Percentiles rank a stretch among this genome's conserved stretches.
phyloP scores from a whole-genome alignment of 2,888 invertebrate species.

The Leptura quadrifasciata region DNA sequence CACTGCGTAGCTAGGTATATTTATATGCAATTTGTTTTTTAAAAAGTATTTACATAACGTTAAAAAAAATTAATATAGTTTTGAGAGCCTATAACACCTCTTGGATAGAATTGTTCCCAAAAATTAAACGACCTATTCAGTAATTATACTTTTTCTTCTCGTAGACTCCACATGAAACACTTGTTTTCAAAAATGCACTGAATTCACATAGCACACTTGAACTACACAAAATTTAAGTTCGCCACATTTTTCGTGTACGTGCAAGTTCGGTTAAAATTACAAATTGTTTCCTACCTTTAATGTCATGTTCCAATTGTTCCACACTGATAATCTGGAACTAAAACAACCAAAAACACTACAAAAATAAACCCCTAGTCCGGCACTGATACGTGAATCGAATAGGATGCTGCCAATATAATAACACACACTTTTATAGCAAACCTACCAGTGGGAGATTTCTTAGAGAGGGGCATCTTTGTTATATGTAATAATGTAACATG shows the following conservation, averaged over 20 bases:
- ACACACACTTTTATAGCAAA: conserved; percentile 69
- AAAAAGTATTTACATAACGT: no score
- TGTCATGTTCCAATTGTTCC: conserved; percentile 55
- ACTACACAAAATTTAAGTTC: conserved; percentile 4
- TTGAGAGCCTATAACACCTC: no score
- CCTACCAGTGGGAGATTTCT: conserved; percentile 67
- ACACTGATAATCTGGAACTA: conserved; percentile 50
- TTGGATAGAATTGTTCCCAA: no score
- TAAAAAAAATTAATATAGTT: no score
- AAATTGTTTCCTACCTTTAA: conserved; percentile 55
- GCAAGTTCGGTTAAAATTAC: neutral
- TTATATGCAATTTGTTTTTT: no score
- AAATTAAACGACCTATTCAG: no score
- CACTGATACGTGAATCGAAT: conserved; percentile 65
- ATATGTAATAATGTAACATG: conserved; percentile 69
- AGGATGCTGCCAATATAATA: conserved; percentile 69
- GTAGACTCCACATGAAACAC: neutral
- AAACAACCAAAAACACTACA: conserved; percentile 56
- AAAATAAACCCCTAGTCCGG: conserved; percentile 61
- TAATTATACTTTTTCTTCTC: neutral
- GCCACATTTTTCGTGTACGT: neutral
- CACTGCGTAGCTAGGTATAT: no score
- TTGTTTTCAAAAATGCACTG: conserved; percentile 2
- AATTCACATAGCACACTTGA: conserved; percentile 9
- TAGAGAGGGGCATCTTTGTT: conserved; percentile 66